A percentile compares a stretch with the other conserved stretches of the same genome.
Evolutionary conservation across 1,140 invertebrate genomes (phyloP).

Genomic region (Heliothis subflexa): DNA sequence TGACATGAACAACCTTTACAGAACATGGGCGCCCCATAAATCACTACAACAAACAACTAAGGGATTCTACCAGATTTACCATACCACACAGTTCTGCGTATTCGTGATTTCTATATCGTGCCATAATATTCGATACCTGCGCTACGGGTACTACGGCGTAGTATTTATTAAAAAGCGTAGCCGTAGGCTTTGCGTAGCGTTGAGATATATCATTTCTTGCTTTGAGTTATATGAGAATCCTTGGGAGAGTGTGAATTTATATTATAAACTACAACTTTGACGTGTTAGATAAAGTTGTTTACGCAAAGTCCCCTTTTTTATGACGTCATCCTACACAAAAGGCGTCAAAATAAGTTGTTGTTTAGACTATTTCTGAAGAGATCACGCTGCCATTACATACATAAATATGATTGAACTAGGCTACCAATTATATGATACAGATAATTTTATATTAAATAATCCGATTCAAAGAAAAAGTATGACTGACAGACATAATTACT

Average conservation of each 20-base stretch:
- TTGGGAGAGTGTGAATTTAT: too few species aligned
- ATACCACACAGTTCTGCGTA: not conserved
- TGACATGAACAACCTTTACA: conserved; percentile 15
- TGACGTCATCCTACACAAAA: not conserved
- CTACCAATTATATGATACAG: not conserved
- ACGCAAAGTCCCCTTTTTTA: not conserved
- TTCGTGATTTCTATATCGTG: not conserved
- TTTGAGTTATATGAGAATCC: too few species aligned
- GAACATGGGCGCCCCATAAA: conserved; percentile 19
- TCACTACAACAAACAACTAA: conserved; percentile 18
- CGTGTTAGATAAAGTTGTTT: not conserved
- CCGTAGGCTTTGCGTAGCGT: not conserved
- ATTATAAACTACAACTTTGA: too few species aligned
- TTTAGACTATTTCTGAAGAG: not conserved
- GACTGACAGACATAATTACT: too few species aligned
- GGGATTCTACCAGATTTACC: conserved; percentile 5
- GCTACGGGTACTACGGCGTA: not conserved
- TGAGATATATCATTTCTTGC: too few species aligned
- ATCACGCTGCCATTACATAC: not conserved
- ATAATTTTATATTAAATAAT: too few species aligned
- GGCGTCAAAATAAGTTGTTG: not conserved
- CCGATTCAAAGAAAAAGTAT: too few species aligned
- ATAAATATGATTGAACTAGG: conserved; percentile 11
- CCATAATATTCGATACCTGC: too few species aligned
- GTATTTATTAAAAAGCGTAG: not conserved